A percentile compares a stretch with the other conserved stretches of the same genome.
Conservation (phyloP, 2,888 invertebrate genomes). For the Suillia variegata region DNA sequence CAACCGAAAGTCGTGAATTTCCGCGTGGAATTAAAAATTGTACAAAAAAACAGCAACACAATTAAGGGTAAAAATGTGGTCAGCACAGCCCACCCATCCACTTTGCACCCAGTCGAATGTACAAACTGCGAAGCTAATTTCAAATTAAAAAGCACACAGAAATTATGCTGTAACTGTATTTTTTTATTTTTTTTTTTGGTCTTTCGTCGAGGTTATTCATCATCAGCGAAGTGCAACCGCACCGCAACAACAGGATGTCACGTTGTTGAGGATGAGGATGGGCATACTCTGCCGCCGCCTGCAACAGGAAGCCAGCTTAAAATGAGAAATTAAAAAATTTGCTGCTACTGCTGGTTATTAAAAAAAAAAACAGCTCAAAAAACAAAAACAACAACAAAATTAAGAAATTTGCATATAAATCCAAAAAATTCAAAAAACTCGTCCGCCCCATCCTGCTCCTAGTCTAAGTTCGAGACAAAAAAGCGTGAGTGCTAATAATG, state of each 20-base stretch:
- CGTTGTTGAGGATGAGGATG: too few relatives aligned
- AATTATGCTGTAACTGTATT: too few relatives aligned
- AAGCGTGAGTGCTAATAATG: conserved; percentile 51
- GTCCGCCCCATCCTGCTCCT: too few relatives aligned
- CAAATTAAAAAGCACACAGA: too few relatives aligned
- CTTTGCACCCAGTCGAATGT: too few relatives aligned
- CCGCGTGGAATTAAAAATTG: too few relatives aligned
- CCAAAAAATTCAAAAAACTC: conserved; percentile 33
- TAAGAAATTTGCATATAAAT: conserved; percentile 58
- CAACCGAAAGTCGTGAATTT: too few relatives aligned
- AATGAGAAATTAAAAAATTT: conserved; percentile 17
- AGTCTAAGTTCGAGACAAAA: conserved; percentile 29
- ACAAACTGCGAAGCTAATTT: too few relatives aligned
- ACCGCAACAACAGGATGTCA: conserved; percentile 36
- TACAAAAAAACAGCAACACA: too few relatives aligned
- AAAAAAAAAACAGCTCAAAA: too few relatives aligned
- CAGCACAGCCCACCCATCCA: too few relatives aligned
- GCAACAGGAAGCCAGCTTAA: conserved; percentile 8
- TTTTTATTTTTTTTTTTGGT: not conserved
- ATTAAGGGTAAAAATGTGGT: too few relatives aligned
- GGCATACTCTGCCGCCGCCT: conserved; percentile 3
- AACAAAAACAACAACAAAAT: conserved; percentile 58
- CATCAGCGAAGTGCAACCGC: conserved; percentile 50
- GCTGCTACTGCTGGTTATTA: conserved; percentile 46
- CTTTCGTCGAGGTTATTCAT: conserved; percentile 41